Percentiles rank a stretch among this genome's conserved stretches.
Evolutionary conservation across 2,888 invertebrate species (phyloP).

Genomic region (Polymixis flavicincta): DNA sequence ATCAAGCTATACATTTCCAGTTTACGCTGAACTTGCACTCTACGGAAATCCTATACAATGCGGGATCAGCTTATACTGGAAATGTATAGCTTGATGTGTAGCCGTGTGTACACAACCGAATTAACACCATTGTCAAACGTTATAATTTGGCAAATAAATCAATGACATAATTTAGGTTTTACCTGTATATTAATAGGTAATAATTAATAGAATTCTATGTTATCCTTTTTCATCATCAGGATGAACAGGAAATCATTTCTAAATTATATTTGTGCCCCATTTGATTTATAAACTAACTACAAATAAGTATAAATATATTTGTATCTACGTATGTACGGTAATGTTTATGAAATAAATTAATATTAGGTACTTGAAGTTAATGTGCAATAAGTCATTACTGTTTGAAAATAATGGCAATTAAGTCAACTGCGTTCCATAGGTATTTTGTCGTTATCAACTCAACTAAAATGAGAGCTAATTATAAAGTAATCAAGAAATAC

Average conservation of each 20-base stretch:
- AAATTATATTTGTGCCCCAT: slow-evolving; percentile 23
- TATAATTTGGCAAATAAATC: background rate
- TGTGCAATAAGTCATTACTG: slow-evolving; percentile 12
- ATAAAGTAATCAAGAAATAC: slow-evolving; percentile 48
- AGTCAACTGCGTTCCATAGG: slow-evolving; percentile 17
- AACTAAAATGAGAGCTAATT: slow-evolving; percentile 57
- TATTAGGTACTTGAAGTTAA: slow-evolving; percentile 15
- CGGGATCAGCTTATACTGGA: too few relatives aligned
- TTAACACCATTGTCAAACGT: background rate
- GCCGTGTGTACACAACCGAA: too few relatives aligned
- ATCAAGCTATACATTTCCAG: too few relatives aligned
- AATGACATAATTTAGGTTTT: slow-evolving; percentile 3
- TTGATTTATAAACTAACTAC: background rate
- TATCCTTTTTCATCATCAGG: background rate
- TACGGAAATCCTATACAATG: too few relatives aligned
- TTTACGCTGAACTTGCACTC: too few relatives aligned
- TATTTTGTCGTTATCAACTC: slow-evolving; percentile 38
- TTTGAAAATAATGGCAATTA: slow-evolving; percentile 47
- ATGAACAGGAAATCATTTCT: background rate
- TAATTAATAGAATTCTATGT: background rate
- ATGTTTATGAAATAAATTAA: slow-evolving; percentile 12
- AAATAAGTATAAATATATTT: slow-evolving; percentile 6
- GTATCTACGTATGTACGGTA: background rate
- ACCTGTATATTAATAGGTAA: background rate
- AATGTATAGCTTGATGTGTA: too few relatives aligned